These are phyloP conservation scores for Molorchus minor DNA, from an alignment of 2,888 invertebrate species.

Conservation along the genomic window DNA sequence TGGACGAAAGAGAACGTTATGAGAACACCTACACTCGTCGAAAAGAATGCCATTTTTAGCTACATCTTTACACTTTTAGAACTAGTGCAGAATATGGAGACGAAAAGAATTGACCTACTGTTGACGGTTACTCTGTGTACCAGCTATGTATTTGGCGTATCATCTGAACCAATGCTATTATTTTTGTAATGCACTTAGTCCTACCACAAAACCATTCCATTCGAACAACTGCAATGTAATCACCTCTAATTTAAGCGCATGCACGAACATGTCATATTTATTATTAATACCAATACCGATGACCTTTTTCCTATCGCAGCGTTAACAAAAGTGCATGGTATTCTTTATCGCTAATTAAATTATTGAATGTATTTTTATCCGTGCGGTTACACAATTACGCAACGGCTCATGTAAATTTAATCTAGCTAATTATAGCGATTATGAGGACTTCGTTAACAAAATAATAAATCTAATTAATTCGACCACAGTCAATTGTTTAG, in stretches of 20 bases:
- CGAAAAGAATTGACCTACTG: no score
- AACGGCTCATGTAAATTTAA: constrained; percentile 2
- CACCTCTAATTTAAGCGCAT: not conserved
- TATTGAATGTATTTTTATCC: constrained; percentile 10
- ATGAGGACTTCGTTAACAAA: constrained; percentile 1
- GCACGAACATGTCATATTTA: constrained; percentile 1
- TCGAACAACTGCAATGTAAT: not conserved
- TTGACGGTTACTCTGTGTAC: no score
- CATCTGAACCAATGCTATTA: no score
- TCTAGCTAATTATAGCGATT: constrained; percentile 7
- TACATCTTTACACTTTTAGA: no score
- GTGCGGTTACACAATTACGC: constrained; percentile 7
- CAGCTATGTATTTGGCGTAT: no score
- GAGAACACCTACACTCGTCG: no score
- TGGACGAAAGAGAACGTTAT: no score
- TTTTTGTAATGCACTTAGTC: no score
- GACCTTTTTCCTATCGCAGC: constrained; percentile 7
- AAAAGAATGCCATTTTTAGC: no score
- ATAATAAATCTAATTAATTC: constrained; percentile 16
- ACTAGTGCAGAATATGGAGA: no score
- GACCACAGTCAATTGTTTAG: constrained; percentile 9
- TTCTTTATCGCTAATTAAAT: constrained; percentile 9
- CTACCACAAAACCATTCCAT: not conserved
- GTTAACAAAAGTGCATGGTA: constrained; percentile 6
- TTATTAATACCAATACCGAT: constrained; percentile 6